These are phyloP conservation scores for Thaumetopoea pityocampa DNA, from an alignment of 1,140 invertebrate genomes.

Conservation along the genomic window DNA sequence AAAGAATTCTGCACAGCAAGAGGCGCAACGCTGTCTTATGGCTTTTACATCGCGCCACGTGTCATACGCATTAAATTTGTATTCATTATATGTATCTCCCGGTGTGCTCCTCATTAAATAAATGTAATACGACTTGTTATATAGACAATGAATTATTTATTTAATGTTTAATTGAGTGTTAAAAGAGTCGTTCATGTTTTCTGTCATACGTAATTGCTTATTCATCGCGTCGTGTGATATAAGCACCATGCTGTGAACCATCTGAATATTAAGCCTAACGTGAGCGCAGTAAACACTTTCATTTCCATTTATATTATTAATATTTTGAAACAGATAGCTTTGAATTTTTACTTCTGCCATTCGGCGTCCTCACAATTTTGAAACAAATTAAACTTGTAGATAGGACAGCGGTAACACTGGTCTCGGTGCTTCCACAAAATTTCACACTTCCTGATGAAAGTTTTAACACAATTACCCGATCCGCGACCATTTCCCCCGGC, in stretches of 20 bases:
- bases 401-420: slow-evolving; percentile 41
- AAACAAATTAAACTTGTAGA: slow-evolving; percentile 65
- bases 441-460: slow-evolving; percentile 70
- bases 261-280: slow-evolving; percentile 9
- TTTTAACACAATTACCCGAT: slow-evolving; percentile 71
- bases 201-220: slow-evolving; percentile 16
- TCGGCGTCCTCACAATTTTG: slow-evolving; percentile 31
- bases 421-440: slow-evolving; percentile 51
- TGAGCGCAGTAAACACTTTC: background rate
- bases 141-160: slow-evolving; percentile 48
- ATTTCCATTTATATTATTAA: slow-evolving; percentile 1
- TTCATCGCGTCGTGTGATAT: slow-evolving; percentile 12
- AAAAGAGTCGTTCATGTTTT: slow-evolving; percentile 22
- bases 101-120: slow-evolving; percentile 40
- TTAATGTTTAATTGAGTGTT: slow-evolving; percentile 46
- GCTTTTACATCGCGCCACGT: slow-evolving; percentile 25
- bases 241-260: slow-evolving; percentile 1
- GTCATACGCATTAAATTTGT: slow-evolving; percentile 42
- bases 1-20: slow-evolving; percentile 6
- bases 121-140: slow-evolving; percentile 30
- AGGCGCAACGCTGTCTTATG: slow-evolving; percentile 44
- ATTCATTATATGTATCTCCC: slow-evolving; percentile 34
- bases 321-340: slow-evolving; percentile 7
- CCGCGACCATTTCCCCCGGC: slow-evolving; percentile 50
- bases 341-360: slow-evolving; percentile 12